These are phyloP conservation scores for Geotrypetes seraphini DNA, from an alignment of 2,797 vertebrate genomes.

Conservation along the genomic window DNA sequence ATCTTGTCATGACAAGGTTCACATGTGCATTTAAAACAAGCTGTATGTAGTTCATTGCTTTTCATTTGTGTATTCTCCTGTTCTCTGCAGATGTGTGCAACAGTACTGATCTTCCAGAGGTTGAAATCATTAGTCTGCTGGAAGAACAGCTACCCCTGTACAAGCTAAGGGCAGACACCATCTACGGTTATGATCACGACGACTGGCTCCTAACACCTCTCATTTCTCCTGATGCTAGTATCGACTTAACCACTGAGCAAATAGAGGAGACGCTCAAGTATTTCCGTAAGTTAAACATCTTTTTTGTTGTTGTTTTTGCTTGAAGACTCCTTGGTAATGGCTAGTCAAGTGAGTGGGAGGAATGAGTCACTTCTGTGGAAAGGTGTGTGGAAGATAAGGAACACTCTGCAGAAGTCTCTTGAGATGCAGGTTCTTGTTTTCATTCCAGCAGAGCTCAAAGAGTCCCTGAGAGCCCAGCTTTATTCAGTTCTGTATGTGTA, in stretches of 20 bases:
- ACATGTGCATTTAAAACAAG: too few relatives aligned
- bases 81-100: constrained; percentile 86
- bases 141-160: constrained; percentile 95
- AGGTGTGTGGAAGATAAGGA: too few relatives aligned
- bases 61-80: not conserved
- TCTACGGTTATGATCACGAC: constrained; percentile 95
- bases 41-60: too few relatives aligned
- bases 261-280: constrained; percentile 97
- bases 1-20: too few relatives aligned
- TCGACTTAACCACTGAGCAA: constrained; percentile 89
- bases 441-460: too few relatives aligned
- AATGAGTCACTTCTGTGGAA: too few relatives aligned
- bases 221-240: constrained; percentile 70
- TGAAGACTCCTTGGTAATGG: too few relatives aligned
- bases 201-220: constrained; percentile 96
- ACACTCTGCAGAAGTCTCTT: too few relatives aligned
- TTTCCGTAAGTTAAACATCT: constrained; percentile 76
- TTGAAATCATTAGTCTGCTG: constrained; percentile 96
- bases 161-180: constrained; percentile 90
- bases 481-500: too few relatives aligned
- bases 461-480: too few relatives aligned
- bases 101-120: constrained; percentile 92
- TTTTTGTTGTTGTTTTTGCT: not conserved
- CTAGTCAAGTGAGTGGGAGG: too few relatives aligned
- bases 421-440: too few relatives aligned